These are phyloP conservation scores for Coptodon rendalli DNA, from an alignment of 2,113 vertebrate species.

Conservation along the genomic window DNA sequence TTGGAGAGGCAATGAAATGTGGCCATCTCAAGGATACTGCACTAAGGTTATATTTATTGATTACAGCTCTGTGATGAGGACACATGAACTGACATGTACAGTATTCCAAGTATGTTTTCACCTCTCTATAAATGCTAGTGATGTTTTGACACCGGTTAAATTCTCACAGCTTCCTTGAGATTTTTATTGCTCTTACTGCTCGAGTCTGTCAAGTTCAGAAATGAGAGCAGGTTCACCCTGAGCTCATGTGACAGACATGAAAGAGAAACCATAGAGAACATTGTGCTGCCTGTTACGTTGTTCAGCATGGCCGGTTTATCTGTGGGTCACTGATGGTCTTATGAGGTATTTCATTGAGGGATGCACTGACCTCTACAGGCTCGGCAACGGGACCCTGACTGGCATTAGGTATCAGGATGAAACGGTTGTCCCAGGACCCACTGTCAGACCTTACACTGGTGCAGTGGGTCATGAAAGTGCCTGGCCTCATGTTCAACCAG, in stretches of 20 bases:
- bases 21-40: constrained; percentile 44
- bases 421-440: not conserved
- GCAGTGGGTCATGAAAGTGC: not conserved
- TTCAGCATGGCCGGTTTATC: not conserved
- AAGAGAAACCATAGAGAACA: not conserved
- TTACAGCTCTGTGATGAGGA: not conserved
- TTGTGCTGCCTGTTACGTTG: not conserved
- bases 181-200: not conserved
- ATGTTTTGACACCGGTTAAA: not conserved
- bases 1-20: constrained; percentile 15
- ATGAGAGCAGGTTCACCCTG: not conserved
- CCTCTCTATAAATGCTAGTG: not conserved
- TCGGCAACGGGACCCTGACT: not conserved
- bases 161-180: not conserved
- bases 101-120: not conserved
- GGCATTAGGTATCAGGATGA: not conserved
- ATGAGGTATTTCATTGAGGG: not conserved
- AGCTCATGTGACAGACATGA: not conserved
- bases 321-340: not conserved
- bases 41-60: constrained; percentile 48
- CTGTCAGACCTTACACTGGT: not conserved
- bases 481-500: not conserved
- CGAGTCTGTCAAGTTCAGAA: not conserved
- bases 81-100: not conserved
- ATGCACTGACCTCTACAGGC: not conserved